Conservation (phyloP, 2,113 vertebrate species). For the Mormyrus iriodes region DNA sequence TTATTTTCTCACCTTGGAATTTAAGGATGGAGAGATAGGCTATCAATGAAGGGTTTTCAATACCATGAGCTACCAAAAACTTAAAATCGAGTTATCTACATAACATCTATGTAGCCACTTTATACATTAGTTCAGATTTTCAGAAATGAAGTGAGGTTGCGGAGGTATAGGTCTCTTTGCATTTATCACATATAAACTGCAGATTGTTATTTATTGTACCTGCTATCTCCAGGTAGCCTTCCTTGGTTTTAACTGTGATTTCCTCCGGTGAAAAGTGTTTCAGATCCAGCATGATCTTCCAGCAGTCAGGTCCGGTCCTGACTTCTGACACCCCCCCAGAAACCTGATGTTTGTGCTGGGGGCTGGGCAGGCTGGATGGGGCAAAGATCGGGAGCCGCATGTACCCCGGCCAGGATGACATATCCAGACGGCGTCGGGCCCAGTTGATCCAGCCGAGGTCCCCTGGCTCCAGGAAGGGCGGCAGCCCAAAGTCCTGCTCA, state of each 20-base stretch:
- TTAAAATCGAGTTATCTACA: background rate
- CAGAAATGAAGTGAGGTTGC: background rate
- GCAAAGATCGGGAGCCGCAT: constrained; percentile 37
- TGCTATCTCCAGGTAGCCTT: constrained; percentile 58
- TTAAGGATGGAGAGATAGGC: background rate
- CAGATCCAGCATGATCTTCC: constrained; percentile 58
- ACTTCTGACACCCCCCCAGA: constrained; percentile 49
- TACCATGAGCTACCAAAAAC: background rate
- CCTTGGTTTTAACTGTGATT: constrained; percentile 56
- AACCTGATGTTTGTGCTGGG: constrained; percentile 23
- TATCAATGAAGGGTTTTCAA: background rate
- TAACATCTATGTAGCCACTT: background rate
- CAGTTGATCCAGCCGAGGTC: constrained; percentile 58
- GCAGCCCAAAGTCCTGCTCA: constrained; percentile 51
- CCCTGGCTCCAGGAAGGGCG: constrained; percentile 48
- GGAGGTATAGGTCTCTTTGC: background rate
- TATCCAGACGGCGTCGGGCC: constrained; percentile 47
- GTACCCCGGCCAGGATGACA: constrained; percentile 45
- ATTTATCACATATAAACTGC: background rate
- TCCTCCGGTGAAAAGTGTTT: constrained; percentile 60
- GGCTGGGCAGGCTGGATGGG: constrained; percentile 10
- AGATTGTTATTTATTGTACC: constrained; percentile 39
- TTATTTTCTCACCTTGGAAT: background rate
- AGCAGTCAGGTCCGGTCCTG: constrained; percentile 43
- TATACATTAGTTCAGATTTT: background rate